phyloP scores from a whole-genome alignment of 2,113 vertebrate species.

The Tyrannus savana region DNA sequence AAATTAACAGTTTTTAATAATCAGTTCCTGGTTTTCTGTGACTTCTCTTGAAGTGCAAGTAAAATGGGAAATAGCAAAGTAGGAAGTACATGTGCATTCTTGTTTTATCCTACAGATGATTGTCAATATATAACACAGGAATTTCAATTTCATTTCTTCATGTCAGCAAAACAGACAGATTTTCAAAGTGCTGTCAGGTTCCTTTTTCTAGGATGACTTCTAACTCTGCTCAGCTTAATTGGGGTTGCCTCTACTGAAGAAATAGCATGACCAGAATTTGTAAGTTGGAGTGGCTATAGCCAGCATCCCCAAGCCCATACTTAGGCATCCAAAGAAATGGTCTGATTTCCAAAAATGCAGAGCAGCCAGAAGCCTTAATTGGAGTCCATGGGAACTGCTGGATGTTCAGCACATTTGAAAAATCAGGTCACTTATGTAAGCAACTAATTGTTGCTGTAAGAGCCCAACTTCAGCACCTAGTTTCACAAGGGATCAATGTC shows the following conservation, averaged over 20 bases:
- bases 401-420: slow-evolving; percentile 3
- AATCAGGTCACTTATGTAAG: slow-evolving; percentile 60
- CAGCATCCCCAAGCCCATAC: neutral
- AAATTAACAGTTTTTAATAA: neutral
- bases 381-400: slow-evolving; percentile 33
- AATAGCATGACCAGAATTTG: neutral
- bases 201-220: neutral
- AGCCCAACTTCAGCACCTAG: neutral
- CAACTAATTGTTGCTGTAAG: slow-evolving; percentile 11
- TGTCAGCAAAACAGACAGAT: neutral
- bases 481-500: neutral
- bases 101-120: neutral
- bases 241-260: neutral
- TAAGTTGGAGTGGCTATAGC: neutral
- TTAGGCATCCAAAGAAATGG: slow-evolving; percentile 22
- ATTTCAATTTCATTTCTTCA: neutral
- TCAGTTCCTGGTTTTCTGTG: neutral
- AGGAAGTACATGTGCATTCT: neutral
- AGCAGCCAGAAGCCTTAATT: slow-evolving; percentile 28
- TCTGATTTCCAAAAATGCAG: slow-evolving; percentile 42
- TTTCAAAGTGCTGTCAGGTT: neutral
- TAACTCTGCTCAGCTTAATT: neutral
- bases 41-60: neutral
- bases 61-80: neutral
- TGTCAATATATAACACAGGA: neutral